Base-by-base conservation (phyloP, 2,888 invertebrate species). In the Hirtodrosophila alboralis region DNA sequence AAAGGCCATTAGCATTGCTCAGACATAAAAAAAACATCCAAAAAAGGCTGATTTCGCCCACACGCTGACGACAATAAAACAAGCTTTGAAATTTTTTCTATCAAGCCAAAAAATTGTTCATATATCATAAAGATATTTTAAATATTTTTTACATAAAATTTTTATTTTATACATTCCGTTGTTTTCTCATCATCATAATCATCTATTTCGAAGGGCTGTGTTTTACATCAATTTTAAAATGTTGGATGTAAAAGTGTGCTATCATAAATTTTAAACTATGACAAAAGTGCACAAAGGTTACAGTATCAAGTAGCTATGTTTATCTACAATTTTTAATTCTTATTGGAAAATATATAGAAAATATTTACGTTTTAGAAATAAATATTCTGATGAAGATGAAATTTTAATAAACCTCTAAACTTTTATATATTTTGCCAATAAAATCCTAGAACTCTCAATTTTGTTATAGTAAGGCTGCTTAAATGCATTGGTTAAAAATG, bases 1-100 rank as follows among this genome's bases (percentile, higher is more conserved):
- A 58, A 74, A 69, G 62, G 53, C 72, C 69, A 75, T 75, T 75
- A 75, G 72, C 64, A 58, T 56, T 54, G 61, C 43, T 36, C 37
- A 36, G 40, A 52, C 67, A 79, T 61, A 59, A 65, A 75, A 69
- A 64, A 59, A 65, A 75, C 65, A 64, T 36, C 54, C 10, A 28
- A 43, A 41, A 44, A 56, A 53, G 58, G 65, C 18, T 18, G 43
- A 47, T 49, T 41, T 18, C 18, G 18, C 18, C 18, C 37, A 45
- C 34, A 53, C 44, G 33, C 21, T 41, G 26, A 18, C 44, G 13
- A 23, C 57, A 62, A 48, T 45, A 60, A 76, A 65, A 43, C 36
- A 41, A 58, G 36, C 43, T 4, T 0, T 4, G 18, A 5, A 36
- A 34, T 52, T 56, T 52, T n/a, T 49, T 34, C 31, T 58, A 64